phyloP scores from a whole-genome alignment of 2,888 invertebrate species.

The Lacanobia wlatinum region DNA sequence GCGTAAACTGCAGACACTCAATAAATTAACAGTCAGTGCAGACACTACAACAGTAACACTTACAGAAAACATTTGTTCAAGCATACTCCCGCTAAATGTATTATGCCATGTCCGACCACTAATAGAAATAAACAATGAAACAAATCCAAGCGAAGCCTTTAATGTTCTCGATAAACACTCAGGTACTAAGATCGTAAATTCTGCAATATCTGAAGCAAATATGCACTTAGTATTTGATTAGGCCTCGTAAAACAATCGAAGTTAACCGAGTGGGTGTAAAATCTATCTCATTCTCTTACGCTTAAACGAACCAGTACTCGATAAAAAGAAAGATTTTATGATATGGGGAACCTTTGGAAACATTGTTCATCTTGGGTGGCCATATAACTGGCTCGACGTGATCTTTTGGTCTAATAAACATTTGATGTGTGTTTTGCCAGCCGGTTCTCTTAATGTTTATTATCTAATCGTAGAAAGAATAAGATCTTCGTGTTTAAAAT shows the following conservation, averaged over 20 bases:
- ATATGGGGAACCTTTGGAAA: slow-evolving; percentile 84
- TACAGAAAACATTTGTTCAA: slow-evolving; percentile 30
- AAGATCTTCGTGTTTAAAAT: slow-evolving; percentile 69
- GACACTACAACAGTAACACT: slow-evolving; percentile 9
- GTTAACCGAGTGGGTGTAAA: slow-evolving; percentile 83
- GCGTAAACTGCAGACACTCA: neutral
- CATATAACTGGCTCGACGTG: slow-evolving; percentile 79
- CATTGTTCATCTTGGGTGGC: slow-evolving; percentile 90
- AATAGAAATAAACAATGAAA: slow-evolving; percentile 62
- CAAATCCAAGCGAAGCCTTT: slow-evolving; percentile 62
- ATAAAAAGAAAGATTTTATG: slow-evolving; percentile 89
- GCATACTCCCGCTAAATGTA: slow-evolving; percentile 30
- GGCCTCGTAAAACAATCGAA: slow-evolving; percentile 78
- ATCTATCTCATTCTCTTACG: slow-evolving; percentile 83
- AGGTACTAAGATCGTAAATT: slow-evolving; percentile 66
- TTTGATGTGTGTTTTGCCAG: slow-evolving; percentile 81
- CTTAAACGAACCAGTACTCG: slow-evolving; percentile 78
- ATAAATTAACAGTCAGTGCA: slow-evolving; percentile 13
- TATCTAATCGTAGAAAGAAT: slow-evolving; percentile 80
- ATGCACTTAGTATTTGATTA: slow-evolving; percentile 77
- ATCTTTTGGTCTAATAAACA: slow-evolving; percentile 85
- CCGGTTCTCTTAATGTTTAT: slow-evolving; percentile 80
- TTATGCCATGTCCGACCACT: slow-evolving; percentile 36
- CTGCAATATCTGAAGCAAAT: slow-evolving; percentile 77
- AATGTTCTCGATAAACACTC: slow-evolving; percentile 70